Evolutionary conservation across 2,797 vertebrate genomes (phyloP), one percentile per base, ranked within the genome.

Genomic region (Cyclopterus lumpus): DNA sequence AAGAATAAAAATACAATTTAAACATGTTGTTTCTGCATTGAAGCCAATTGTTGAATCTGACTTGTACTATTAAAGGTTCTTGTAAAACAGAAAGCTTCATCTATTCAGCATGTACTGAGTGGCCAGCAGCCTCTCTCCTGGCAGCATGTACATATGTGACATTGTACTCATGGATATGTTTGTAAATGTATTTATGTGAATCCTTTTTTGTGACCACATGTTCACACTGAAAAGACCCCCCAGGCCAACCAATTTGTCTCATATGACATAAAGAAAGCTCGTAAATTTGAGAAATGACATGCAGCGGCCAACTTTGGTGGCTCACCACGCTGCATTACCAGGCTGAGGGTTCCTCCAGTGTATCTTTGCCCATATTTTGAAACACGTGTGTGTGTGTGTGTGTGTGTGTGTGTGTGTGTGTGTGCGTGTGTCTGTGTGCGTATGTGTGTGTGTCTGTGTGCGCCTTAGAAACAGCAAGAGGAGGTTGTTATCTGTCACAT

Each of bases 401-500:
- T 60, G 26, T 59, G 42, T 63, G 62, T 61, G 62, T 22, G 58
- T 7, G 12, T 40, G 44, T 14, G n/a, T 40, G 22, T 32, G 7
- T 48, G 26, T 14, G 67, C 32, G 32, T 61, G 62, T 54, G 20
- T 40, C 49, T 1, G 49, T 20, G 28, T 18, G 60, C 14, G 60
- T 1, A 66, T 60, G 64, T 62, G 62, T 54, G 67, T n/a, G 64
- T 58, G 57, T 46, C 58, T n/a, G 60, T 40, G 34, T 8, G 1
- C 12, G 58, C 1, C 28, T 55, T 40, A 38, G 36, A 69, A 69
- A 53, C 57, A 73, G 62, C 30, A 30, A 67, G 68, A 83, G 58
- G 67, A 82, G 74, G 71, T 73, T 88, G 80, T 83, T 86, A 86
- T 84, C 81, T 85, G 82, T 91, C 87, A 89, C 32, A 82, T 82